A percentile compares a stretch with the other conserved stretches of the same genome.
Conservation (phyloP, 1,140 invertebrate genomes). For the Neodiprion pinetum region DNA sequence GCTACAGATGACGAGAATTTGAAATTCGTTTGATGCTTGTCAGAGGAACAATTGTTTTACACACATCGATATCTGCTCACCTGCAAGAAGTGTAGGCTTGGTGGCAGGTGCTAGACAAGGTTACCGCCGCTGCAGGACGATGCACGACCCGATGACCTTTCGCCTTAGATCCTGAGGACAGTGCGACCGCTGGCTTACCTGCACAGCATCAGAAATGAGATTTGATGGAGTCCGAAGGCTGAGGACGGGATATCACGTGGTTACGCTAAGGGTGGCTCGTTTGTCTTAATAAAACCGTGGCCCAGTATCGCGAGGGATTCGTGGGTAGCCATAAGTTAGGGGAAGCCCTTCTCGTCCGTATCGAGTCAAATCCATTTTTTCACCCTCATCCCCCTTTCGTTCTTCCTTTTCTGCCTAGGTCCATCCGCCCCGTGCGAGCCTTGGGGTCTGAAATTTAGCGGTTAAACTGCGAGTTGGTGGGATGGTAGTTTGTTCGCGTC, state of each 20-base stretch:
- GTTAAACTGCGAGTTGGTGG: background rate
- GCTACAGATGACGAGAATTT: slow-evolving; percentile 50
- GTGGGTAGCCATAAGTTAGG: background rate
- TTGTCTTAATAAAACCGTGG: background rate
- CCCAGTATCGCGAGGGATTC: background rate
- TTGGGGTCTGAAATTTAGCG: background rate
- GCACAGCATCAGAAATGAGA: background rate
- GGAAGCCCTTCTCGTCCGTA: slow-evolving; percentile 1
- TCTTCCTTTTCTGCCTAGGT: too few relatives aligned
- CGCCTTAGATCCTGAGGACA: slow-evolving; percentile 38
- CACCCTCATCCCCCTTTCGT: background rate
- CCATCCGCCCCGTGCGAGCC: background rate
- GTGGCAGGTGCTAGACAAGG: slow-evolving; percentile 58
- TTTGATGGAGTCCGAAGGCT: background rate
- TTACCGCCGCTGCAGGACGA: slow-evolving; percentile 50
- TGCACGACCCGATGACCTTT: slow-evolving; percentile 37
- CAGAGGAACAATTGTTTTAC: too few relatives aligned
- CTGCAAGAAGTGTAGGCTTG: slow-evolving; percentile 58
- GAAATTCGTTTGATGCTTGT: background rate
- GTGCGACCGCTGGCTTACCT: slow-evolving; percentile 16
- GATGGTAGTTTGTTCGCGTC: background rate
- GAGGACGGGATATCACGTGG: background rate
- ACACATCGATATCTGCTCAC: slow-evolving; percentile 42
- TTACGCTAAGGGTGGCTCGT: background rate
- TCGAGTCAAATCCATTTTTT: background rate